These are phyloP conservation scores for Atlantisia rogersi DNA, from an alignment of 2,113 vertebrate genomes.

Conservation along the genomic window DNA sequence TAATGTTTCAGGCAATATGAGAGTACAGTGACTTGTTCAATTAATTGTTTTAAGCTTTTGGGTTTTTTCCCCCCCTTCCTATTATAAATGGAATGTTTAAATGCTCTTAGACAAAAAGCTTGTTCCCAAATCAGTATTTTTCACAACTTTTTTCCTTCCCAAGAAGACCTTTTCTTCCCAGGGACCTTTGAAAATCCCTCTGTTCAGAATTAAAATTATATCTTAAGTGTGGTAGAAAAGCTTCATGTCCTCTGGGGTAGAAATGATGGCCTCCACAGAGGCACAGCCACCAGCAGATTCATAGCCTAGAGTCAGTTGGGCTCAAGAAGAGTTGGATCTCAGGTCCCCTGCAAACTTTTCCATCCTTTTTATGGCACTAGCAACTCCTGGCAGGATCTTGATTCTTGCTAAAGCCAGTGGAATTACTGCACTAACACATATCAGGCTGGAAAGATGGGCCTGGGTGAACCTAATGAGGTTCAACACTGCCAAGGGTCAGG, in stretches of 20 bases:
- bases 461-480: too few relatives aligned
- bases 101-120: neutral
- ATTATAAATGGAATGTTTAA: neutral
- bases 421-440: too few relatives aligned
- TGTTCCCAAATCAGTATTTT: neutral
- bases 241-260: neutral
- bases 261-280: neutral
- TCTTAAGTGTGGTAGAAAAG: neutral
- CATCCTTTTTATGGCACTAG: neutral
- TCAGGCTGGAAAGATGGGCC: too few relatives aligned
- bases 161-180: neutral
- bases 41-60: neutral
- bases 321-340: neutral
- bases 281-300: neutral
- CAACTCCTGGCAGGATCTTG: neutral
- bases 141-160: neutral
- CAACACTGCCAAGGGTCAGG: too few relatives aligned
- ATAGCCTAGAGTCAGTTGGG: neutral
- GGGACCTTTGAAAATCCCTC: neutral
- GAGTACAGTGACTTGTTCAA: neutral
- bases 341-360: neutral
- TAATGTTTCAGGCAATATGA: neutral
- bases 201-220: neutral
- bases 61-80: neutral
- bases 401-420: neutral